phyloP scores from a whole-genome alignment of 2,888 invertebrate genomes.

The Papilio gigon region DNA sequence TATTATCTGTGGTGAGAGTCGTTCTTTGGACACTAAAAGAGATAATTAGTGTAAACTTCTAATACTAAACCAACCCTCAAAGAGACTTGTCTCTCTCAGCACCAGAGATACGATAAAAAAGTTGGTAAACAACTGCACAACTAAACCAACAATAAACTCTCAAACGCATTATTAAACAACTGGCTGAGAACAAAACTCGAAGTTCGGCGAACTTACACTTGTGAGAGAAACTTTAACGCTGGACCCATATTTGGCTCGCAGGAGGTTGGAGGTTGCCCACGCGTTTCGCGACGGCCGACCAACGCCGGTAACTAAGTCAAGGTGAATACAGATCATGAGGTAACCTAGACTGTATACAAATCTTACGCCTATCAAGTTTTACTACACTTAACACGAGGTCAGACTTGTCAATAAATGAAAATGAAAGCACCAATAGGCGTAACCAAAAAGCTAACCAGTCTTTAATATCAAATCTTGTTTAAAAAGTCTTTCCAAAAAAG shows the following conservation, averaged over 20 bases:
- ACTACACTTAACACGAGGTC: slow-evolving; percentile 11
- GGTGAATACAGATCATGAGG: slow-evolving; percentile 43
- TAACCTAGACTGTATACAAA: slow-evolving; percentile 26
- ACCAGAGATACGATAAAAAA: background rate
- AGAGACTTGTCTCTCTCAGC: background rate
- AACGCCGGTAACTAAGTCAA: slow-evolving; percentile 47
- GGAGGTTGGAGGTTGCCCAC: slow-evolving; percentile 55
- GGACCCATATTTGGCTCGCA: slow-evolving; percentile 34
- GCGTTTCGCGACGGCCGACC: slow-evolving; percentile 42
- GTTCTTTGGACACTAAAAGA: background rate
- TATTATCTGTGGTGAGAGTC: too few relatives aligned
- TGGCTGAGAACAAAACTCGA: slow-evolving; percentile 16
- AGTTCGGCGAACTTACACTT: slow-evolving; percentile 38
- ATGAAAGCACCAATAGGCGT: background rate
- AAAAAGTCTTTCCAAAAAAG: background rate
- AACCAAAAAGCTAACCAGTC: background rate
- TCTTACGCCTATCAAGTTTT: slow-evolving; percentile 21
- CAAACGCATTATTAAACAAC: slow-evolving; percentile 33
- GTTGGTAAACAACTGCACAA: background rate
- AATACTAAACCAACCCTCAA: background rate
- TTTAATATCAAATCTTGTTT: background rate
- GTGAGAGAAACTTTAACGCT: slow-evolving; percentile 31
- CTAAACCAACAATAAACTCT: slow-evolving; percentile 17
- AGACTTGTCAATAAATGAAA: background rate
- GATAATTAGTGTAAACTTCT: background rate